Conservation (phyloP, 2,113 vertebrate species). For the Marcusenius ussheri region DNA sequence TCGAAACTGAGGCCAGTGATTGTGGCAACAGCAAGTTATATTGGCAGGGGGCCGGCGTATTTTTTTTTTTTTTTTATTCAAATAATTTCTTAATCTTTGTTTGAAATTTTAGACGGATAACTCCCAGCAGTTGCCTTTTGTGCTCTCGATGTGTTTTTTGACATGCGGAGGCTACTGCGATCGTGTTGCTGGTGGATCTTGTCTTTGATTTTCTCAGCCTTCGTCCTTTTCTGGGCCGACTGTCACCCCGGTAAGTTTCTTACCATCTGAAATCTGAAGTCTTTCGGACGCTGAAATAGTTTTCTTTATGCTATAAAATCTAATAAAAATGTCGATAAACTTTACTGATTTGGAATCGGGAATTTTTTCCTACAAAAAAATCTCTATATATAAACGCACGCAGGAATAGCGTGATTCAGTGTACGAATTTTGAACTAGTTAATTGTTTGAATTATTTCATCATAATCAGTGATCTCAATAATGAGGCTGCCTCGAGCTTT, state of each 20-base stretch:
- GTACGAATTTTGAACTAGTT: neutral
- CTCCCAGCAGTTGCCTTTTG: constrained; percentile 64
- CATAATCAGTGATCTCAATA: neutral
- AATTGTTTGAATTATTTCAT: neutral
- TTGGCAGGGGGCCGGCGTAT: constrained; percentile 37
- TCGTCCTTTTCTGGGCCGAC: constrained; percentile 74
- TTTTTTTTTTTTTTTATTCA: neutral
- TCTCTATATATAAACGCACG: neutral
- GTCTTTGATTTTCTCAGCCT: constrained; percentile 71
- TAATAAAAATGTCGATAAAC: neutral
- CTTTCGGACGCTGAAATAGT: neutral
- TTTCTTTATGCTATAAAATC: neutral
- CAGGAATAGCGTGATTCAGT: neutral
- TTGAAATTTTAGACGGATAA: constrained; percentile 48
- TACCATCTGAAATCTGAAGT: constrained; percentile 12
- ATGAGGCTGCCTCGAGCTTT: neutral
- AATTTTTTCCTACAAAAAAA: neutral
- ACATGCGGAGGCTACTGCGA: constrained; percentile 91
- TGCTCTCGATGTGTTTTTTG: constrained; percentile 78
- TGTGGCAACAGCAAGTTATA: constrained; percentile 21
- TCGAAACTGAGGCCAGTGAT: constrained; percentile 27
- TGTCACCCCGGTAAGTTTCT: constrained; percentile 84
- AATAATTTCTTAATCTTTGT: constrained; percentile 32
- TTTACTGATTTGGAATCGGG: neutral
- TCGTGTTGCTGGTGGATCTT: constrained; percentile 86